Conservation (phyloP, 2,797 vertebrate species). For the Selene dorsalis region DNA sequence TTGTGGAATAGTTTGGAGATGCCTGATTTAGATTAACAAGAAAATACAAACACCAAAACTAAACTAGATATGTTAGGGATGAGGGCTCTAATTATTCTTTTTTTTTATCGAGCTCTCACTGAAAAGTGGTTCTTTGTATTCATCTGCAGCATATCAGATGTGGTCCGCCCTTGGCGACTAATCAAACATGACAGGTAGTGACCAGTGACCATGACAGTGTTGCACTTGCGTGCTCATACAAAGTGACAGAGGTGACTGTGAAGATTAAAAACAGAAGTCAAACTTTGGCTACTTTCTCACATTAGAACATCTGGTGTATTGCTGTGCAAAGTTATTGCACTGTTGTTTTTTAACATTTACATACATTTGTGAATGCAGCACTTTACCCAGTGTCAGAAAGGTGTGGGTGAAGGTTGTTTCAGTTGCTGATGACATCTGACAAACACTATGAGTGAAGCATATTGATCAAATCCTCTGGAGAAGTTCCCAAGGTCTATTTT, state of each 20-base stretch:
- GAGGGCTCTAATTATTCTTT: no score
- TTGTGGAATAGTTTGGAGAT: no score
- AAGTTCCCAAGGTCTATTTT: not conserved
- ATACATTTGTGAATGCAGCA: not conserved
- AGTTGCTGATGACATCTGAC: not conserved
- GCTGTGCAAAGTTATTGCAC: not conserved
- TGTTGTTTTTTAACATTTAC: not conserved
- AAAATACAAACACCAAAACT: not conserved
- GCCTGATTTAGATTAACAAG: not conserved
- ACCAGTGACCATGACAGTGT: not conserved
- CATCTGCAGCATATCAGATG: not conserved
- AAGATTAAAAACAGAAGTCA: not conserved
- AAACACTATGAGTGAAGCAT: not conserved
- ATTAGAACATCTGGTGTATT: not conserved
- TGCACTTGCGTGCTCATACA: not conserved
- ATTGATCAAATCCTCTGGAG: not conserved
- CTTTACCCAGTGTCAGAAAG: not conserved
- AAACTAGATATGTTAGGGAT: not conserved
- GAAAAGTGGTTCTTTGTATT: not conserved
- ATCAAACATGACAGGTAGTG: not conserved
- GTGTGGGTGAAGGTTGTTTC: not conserved
- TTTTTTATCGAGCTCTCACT: not conserved
- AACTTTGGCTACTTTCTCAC: not conserved
- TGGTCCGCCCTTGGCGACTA: not conserved
- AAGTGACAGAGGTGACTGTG: not conserved